Percentiles rank a stretch among this genome's conserved stretches.
Conservation (phyloP, 2,113 vertebrate species). For the Uropsilus gracilis region DNA sequence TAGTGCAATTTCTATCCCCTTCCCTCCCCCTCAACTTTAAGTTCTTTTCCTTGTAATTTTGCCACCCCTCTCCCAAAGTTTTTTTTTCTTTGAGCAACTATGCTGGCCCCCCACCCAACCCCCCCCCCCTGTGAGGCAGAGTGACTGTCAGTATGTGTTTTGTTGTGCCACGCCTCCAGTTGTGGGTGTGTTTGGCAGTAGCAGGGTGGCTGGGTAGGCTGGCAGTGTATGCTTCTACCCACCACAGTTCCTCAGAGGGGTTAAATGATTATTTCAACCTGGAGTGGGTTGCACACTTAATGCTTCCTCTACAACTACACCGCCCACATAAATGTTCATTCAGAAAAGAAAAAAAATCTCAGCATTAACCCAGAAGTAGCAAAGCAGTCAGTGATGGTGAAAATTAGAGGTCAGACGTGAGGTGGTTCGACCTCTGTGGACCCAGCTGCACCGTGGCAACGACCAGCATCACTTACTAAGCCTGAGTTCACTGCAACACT, state of each 20-base stretch:
- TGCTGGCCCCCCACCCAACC: slow-evolving; percentile 75
- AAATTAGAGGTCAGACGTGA: slow-evolving; percentile 32
- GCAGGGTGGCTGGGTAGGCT: slow-evolving; percentile 12
- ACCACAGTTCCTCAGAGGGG: slow-evolving; percentile 38
- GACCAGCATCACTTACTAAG: slow-evolving; percentile 28
- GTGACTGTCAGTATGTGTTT: slow-evolving; percentile 61
- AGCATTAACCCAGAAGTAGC: slow-evolving; percentile 71
- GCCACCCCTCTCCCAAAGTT: neutral
- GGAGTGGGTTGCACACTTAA: slow-evolving; percentile 58
- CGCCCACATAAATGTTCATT: slow-evolving; percentile 32
- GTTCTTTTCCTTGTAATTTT: slow-evolving; percentile 81
- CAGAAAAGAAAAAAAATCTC: slow-evolving; percentile 52
- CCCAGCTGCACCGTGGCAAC: neutral
- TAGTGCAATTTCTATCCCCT: slow-evolving; percentile 86
- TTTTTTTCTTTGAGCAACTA: slow-evolving; percentile 70
- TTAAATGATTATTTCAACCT: slow-evolving; percentile 34
- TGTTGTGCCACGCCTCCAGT: slow-evolving; percentile 61
- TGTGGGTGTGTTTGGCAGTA: slow-evolving; percentile 60
- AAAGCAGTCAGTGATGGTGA: slow-evolving; percentile 62
- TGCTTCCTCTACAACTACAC: slow-evolving; percentile 49
- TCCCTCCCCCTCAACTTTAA: slow-evolving; percentile 76
- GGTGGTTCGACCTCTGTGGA: neutral
- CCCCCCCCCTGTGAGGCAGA: slow-evolving; percentile 69
- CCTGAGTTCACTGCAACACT: slow-evolving; percentile 2
- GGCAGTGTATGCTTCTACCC: slow-evolving; percentile 3